phyloP scores from a whole-genome alignment of 2,113 vertebrate species.

The Abramis brama region DNA sequence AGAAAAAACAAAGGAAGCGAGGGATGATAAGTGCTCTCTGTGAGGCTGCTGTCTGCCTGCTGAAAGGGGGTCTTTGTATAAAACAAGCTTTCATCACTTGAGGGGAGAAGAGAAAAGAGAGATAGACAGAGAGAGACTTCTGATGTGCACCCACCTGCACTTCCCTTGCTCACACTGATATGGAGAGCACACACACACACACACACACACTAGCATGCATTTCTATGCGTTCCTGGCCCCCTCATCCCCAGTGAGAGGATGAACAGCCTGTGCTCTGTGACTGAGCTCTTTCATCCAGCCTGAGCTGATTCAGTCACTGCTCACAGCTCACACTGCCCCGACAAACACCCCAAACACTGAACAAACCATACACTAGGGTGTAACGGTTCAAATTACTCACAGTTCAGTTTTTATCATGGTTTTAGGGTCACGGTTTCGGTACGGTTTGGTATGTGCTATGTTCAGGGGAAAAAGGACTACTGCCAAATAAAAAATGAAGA shows the following conservation, averaged over 20 bases:
- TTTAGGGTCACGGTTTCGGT: no score
- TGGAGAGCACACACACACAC: conserved; percentile 30
- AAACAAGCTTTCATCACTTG: conserved; percentile 59
- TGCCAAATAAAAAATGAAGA: no score
- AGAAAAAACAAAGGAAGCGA: conserved; percentile 53
- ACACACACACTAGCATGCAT: conserved; percentile 44
- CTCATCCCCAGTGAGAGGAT: conserved; percentile 35
- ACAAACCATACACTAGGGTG: background rate
- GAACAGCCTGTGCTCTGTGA: conserved; percentile 43
- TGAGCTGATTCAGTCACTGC: conserved; percentile 46
- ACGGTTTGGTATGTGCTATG: no score
- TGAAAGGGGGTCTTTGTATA: conserved; percentile 60
- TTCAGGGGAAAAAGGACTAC: no score
- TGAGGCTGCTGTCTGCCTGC: conserved; percentile 55
- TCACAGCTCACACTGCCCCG: conserved; percentile 40
- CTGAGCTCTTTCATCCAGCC: conserved; percentile 45
- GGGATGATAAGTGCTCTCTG: conserved; percentile 55
- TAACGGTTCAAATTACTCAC: no score
- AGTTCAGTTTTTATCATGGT: no score
- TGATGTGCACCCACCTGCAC: conserved; percentile 62
- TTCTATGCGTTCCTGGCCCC: conserved; percentile 49
- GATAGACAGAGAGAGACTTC: conserved; percentile 45
- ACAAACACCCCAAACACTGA: conserved; percentile 58
- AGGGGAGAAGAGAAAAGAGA: conserved; percentile 28
- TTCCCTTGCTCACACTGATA: conserved; percentile 39